These are phyloP conservation scores for Lathamus discolor DNA, from an alignment of 2,113 vertebrate species.

Conservation along the genomic window DNA sequence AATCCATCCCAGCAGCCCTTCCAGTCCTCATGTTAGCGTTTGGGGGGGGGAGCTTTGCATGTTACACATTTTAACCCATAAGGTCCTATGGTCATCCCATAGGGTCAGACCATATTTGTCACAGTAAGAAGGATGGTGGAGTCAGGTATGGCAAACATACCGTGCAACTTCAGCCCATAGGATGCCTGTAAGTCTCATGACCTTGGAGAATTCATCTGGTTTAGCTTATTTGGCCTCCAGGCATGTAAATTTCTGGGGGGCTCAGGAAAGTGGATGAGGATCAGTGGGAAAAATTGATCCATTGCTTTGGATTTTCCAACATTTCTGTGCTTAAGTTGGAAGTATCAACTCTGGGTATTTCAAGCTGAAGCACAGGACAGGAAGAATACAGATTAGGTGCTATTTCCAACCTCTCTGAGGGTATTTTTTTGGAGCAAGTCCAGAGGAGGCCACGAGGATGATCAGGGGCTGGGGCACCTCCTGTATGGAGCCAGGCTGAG, in stretches of 20 bases:
- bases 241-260: background rate
- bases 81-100: background rate
- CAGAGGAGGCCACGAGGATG: background rate
- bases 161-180: fast-evolving
- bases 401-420: background rate
- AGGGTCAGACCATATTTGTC: background rate
- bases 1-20: background rate
- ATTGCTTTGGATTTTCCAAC: background rate
- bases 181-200: background rate
- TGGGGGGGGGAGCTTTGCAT: background rate
- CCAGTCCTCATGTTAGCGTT: background rate
- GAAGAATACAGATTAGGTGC: background rate
- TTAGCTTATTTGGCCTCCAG: background rate
- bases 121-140: fast-evolving
- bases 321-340: background rate
- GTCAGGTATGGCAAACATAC: background rate
- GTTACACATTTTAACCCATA: background rate
- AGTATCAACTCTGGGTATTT: background rate
- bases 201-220: background rate
- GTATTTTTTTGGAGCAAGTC: background rate
- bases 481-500: background rate
- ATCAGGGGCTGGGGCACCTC: background rate
- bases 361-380: background rate
- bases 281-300: background rate
- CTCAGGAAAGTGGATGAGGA: background rate